These are phyloP conservation scores for Chrysocyon brachyurus DNA, from an alignment of 2,797 vertebrate species.

Conservation along the genomic window DNA sequence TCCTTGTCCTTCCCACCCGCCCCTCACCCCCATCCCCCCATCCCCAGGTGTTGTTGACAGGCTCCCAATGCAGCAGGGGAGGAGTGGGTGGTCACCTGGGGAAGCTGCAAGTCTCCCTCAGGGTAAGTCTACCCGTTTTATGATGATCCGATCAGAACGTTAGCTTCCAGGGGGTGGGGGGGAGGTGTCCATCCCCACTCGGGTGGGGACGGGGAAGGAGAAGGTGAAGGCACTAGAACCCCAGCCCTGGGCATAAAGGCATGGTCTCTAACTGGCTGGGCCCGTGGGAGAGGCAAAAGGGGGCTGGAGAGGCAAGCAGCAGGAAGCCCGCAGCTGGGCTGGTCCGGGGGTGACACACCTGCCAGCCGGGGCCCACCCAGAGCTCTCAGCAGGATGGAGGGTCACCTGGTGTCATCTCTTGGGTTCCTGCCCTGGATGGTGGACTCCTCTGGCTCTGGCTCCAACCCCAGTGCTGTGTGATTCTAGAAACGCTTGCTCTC, in stretches of 20 bases:
- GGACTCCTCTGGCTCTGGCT: not conserved
- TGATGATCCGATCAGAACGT: not conserved
- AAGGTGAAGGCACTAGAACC: not conserved
- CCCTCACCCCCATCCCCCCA: no score
- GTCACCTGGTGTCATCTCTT: not conserved
- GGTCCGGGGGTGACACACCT: fast-evolving
- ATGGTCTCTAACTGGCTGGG: not conserved
- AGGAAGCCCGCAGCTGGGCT: not conserved
- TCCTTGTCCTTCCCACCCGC: not conserved
- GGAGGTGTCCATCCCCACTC: not conserved
- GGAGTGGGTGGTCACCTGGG: not conserved
- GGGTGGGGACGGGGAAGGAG: not conserved
- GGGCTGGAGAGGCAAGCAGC: not conserved
- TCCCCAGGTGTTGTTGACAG: not conserved
- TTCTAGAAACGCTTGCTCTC: not conserved
- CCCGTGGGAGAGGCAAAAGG: not conserved
- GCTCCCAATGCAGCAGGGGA: not conserved
- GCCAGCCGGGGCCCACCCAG: not conserved
- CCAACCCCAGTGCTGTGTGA: not conserved
- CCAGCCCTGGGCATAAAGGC: not conserved
- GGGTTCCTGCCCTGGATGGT: no score
- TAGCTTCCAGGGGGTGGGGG: not conserved
- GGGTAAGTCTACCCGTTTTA: not conserved
- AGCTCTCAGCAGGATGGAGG: not conserved
- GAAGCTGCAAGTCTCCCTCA: not conserved